Evolutionary conservation across 2,113 vertebrate genomes (phyloP), one percentile per base, ranked within the genome.

Genomic region (Sylvicapra grimmia): DNA sequence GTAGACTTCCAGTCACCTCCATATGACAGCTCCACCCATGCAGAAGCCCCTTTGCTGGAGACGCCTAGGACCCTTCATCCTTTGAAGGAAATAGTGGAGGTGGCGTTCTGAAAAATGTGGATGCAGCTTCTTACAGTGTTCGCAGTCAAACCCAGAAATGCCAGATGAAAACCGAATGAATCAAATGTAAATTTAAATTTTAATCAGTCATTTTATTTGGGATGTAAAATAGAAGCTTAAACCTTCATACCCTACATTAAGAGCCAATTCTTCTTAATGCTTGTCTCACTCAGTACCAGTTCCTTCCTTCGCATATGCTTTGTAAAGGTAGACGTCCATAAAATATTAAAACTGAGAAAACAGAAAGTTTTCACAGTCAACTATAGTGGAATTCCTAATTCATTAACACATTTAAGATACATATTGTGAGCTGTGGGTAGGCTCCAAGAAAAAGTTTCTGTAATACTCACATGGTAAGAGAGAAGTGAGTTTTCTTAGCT

Each of bases 221-320:
- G 72, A 91, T 86, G 75, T 80, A 94, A 97, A 93, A 61, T 31
- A 85, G 40, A 85, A 96, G n/a, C 65, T 96, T 95, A 79, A 95
- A 36, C 49, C 31, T 36, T 15, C 10, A 1, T 36, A 18, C 9
- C 82, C 8, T 49, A 56, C 56, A 19, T 44, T 36, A 94, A 96
- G 59, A 85, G 47, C 33, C 80, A 77, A 58, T 87, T 92, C 19
- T 89, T 90, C 33, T 89, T 89, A 63, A 63, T 86, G 49, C 21
- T 84, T 87, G 12, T 44, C 72, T 93, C 53, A 63, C 59, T 86
- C 77, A 68, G 14, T 91, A 84, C 16, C 23, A 68, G 18, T 83
- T 90, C 82, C 80, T 92, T 59, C 63, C 85, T 75, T 59, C 68
- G 23, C 75, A 33, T 49, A 47, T 72, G 51, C 44, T 86, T 36